Conservation (phyloP, 2,797 vertebrate genomes). For the Oreortyx pictus region DNA sequence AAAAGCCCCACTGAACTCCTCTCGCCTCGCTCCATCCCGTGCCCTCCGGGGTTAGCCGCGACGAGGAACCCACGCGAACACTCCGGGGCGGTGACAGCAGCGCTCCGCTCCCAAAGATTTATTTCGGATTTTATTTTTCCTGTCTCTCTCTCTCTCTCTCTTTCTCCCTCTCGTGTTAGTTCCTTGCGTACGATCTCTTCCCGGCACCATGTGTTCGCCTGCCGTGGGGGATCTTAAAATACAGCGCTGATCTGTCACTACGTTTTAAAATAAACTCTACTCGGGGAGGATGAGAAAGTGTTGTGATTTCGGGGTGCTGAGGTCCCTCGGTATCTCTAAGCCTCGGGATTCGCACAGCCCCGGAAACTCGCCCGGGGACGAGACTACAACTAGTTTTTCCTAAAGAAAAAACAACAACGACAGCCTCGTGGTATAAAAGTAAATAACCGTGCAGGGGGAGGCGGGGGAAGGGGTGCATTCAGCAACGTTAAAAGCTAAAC, state of each 20-base stretch:
- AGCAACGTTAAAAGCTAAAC: constrained; percentile 70
- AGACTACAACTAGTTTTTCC: constrained; percentile 42
- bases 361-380: constrained; percentile 53
- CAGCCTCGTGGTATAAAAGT: constrained; percentile 51
- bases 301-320: constrained; percentile 65
- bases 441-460: constrained; percentile 51
- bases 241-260: constrained; percentile 80
- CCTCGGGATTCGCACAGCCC: constrained; percentile 43
- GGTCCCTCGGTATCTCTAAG: constrained; percentile 42
- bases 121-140: constrained; percentile 71
- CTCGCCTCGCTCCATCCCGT: constrained; percentile 53
- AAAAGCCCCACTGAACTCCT: constrained; percentile 61
- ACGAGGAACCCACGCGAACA: constrained; percentile 65
- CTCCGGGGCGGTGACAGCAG: constrained; percentile 73
- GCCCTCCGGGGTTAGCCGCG: constrained; percentile 36
- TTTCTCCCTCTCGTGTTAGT: constrained; percentile 72
- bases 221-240: constrained; percentile 77
- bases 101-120: constrained; percentile 66
- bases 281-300: constrained; percentile 70
- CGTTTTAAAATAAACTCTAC: constrained; percentile 78
- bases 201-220: constrained; percentile 80
- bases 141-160: constrained; percentile 36
- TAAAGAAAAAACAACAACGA: background rate
- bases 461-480: constrained; percentile 44
- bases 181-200: constrained; percentile 76